Conservation (phyloP, 2,797 vertebrate species). For the Gymnoscopelus microlampas region DNA sequence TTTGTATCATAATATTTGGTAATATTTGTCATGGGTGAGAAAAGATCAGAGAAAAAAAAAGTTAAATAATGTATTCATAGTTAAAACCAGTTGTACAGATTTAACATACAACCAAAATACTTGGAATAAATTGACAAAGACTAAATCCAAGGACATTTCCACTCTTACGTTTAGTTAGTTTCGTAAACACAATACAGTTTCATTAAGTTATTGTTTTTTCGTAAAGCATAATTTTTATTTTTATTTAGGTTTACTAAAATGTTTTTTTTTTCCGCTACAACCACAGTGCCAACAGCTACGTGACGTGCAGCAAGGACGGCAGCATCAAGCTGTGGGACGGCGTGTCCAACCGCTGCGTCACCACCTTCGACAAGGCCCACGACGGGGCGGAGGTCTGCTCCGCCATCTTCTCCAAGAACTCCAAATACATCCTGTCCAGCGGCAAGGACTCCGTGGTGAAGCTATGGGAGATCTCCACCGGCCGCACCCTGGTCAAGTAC, state of each 20-base stretch:
- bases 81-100: no score
- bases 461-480: constrained; percentile 98
- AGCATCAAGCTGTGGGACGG: constrained; percentile 99
- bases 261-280: constrained; percentile 82
- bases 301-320: constrained; percentile 95
- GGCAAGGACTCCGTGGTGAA: constrained; percentile 98
- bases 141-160: no score
- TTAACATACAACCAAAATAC: constrained; percentile 81
- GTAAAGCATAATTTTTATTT: no score
- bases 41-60: no score
- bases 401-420: constrained; percentile 97
- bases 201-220: no score
- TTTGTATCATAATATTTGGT: no score
- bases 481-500: constrained; percentile 95
- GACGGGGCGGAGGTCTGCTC: constrained; percentile 97
- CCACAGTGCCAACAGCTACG: constrained; percentile 93
- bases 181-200: no score
- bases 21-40: no score
- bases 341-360: constrained; percentile 95
- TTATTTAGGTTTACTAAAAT: no score
- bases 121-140: neutral
- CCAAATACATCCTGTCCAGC: constrained; percentile 96
- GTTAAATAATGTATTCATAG: no score
- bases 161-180: no score
- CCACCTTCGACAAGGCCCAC: constrained; percentile 95